These are phyloP conservation scores for Pollachius pollachius DNA, from an alignment of 2,113 vertebrate genomes.

Conservation along the genomic window DNA sequence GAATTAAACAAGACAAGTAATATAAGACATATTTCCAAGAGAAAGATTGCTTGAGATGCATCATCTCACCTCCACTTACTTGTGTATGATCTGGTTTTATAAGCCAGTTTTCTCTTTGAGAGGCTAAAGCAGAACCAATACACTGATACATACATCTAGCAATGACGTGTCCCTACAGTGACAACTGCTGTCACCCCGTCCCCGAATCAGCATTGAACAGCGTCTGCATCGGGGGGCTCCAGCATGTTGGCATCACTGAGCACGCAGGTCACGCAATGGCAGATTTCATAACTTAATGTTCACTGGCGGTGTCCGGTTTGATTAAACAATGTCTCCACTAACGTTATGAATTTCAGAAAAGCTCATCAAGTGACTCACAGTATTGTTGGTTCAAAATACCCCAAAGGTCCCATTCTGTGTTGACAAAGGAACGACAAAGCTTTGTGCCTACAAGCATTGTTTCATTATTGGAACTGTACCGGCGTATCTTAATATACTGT, in stretches of 20 bases:
- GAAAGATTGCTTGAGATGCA: slow-evolving; percentile 59
- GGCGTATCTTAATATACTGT: slow-evolving; percentile 51
- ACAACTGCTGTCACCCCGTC: no score
- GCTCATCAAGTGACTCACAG: slow-evolving; percentile 30
- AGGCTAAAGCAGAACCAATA: no score
- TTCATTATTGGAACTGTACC: slow-evolving; percentile 52
- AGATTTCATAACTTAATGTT: neutral
- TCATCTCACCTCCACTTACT: slow-evolving; percentile 45
- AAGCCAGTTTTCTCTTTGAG: neutral
- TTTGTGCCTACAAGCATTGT: slow-evolving; percentile 40
- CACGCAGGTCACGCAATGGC: no score
- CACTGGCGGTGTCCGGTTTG: neutral
- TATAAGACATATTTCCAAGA: slow-evolving; percentile 21
- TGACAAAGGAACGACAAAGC: slow-evolving; percentile 30
- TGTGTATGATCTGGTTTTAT: slow-evolving; percentile 9
- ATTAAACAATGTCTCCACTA: slow-evolving; percentile 1
- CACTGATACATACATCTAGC: no score
- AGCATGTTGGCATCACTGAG: neutral
- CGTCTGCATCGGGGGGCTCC: neutral
- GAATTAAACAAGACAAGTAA: slow-evolving; percentile 6
- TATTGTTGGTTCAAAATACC: slow-evolving; percentile 37
- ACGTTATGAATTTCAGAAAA: slow-evolving; percentile 29
- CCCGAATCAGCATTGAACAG: slow-evolving; percentile 12
- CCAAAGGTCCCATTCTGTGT: slow-evolving; percentile 17
- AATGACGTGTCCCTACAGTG: no score